Conservation (phyloP, 1,140 invertebrate species). For the Asobara japonica region DNA sequence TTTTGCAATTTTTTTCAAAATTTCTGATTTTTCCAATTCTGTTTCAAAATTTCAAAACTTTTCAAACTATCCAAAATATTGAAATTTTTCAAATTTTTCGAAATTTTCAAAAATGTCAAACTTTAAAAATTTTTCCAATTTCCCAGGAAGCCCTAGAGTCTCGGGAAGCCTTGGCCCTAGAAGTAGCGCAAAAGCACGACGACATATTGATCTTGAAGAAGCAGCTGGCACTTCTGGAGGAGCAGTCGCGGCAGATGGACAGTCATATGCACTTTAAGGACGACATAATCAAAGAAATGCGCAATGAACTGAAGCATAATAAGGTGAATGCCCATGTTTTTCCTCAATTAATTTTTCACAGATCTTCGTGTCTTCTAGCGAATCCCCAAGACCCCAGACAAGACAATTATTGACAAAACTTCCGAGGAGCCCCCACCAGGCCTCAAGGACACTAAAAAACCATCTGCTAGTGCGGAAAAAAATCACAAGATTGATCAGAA, state of each 20-base stretch:
- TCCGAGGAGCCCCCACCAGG: neutral
- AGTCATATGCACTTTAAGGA: slow-evolving; percentile 67
- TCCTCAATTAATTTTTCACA: slow-evolving; percentile 9
- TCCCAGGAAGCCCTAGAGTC: slow-evolving; percentile 62
- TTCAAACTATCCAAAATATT: too few species aligned
- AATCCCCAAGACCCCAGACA: neutral
- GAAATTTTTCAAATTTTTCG: too few species aligned
- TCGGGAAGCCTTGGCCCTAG: slow-evolving; percentile 60
- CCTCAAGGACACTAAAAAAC: too few species aligned
- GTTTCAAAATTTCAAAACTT: too few species aligned
- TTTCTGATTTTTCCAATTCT: too few species aligned
- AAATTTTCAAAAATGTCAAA: too few species aligned
- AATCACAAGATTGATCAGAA: too few species aligned
- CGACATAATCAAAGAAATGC: slow-evolving; percentile 67
- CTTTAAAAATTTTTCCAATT: too few species aligned
- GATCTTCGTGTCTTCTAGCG: neutral
- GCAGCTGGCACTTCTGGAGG: slow-evolving; percentile 61
- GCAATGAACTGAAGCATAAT: slow-evolving; percentile 58
- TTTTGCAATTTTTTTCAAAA: too few species aligned
- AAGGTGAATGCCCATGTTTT: slow-evolving; percentile 43
- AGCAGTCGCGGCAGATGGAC: slow-evolving; percentile 60
- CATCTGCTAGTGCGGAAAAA: too few species aligned
- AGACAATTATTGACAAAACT: too few species aligned
- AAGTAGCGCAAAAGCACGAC: slow-evolving; percentile 67
- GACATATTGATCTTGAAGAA: slow-evolving; percentile 55